phyloP scores from a whole-genome alignment of 2,113 vertebrate species.

The Colaptes auratus region DNA sequence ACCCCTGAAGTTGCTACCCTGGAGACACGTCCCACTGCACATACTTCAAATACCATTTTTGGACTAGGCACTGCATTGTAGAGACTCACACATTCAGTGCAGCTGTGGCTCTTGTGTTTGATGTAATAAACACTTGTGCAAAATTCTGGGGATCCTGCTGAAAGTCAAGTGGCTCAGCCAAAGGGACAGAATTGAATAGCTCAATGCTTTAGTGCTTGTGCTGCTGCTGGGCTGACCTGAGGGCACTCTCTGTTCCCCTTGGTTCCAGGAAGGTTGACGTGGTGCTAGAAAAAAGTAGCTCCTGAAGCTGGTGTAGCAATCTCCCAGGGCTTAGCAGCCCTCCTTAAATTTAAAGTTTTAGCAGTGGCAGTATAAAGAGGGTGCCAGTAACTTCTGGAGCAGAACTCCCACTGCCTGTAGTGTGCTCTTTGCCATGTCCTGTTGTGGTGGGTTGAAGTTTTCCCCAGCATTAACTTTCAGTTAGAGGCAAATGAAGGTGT shows the following conservation, averaged over 20 bases:
- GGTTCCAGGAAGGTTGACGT: neutral
- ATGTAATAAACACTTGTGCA: neutral
- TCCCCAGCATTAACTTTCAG: no score
- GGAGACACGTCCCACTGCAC: accelerated
- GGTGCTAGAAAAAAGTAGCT: neutral
- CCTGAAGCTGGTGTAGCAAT: neutral
- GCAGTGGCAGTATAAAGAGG: neutral
- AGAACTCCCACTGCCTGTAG: neutral
- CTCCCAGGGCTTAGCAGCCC: neutral
- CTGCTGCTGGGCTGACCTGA: neutral
- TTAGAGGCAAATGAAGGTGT: no score
- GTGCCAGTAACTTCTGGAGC: neutral
- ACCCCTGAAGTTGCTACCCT: neutral
- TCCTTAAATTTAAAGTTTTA: neutral
- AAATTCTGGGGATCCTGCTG: neutral
- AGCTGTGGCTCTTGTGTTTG: neutral
- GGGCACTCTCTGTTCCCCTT: neutral
- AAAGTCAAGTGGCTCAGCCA: neutral
- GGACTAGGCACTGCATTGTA: neutral
- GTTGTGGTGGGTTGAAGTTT: no score
- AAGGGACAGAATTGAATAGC: neutral
- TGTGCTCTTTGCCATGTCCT: neutral
- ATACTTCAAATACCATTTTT: neutral
- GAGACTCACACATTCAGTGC: neutral
- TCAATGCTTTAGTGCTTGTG: neutral